A percentile compares a stretch with the other conserved stretches of the same genome.
Conservation (phyloP, 2,797 vertebrate genomes). For the Paramormyrops hopkinsi region DNA sequence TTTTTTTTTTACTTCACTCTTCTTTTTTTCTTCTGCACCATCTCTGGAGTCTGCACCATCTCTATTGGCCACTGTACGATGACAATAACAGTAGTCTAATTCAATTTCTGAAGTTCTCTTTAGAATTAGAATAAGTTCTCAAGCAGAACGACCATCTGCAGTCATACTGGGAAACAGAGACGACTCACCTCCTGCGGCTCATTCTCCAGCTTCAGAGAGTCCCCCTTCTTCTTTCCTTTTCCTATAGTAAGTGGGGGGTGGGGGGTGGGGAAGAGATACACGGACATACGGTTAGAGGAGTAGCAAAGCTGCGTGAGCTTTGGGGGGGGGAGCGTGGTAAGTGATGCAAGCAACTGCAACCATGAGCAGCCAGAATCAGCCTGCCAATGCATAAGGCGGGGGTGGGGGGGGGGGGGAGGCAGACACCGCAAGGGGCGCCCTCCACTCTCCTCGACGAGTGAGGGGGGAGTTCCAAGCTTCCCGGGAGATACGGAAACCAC, state of each 20-base stretch:
- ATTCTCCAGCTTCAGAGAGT: slow-evolving; percentile 74
- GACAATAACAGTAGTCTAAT: neutral
- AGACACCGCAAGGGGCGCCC: neutral
- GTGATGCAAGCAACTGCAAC: neutral
- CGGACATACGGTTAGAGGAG: neutral
- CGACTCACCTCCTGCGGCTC: slow-evolving; percentile 73
- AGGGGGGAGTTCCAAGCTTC: neutral
- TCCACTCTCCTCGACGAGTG: neutral
- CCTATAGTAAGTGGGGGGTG: slow-evolving; percentile 47
- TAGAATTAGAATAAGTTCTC: neutral
- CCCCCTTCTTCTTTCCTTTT: slow-evolving; percentile 73
- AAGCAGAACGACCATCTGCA: neutral
- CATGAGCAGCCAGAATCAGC: neutral
- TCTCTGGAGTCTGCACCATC: neutral
- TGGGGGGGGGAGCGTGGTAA: neutral
- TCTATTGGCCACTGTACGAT: neutral
- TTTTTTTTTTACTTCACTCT: neutral
- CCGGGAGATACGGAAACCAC: neutral
- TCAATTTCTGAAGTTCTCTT: neutral
- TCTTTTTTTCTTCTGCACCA: neutral
- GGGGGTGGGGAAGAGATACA: neutral
- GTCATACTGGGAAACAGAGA: neutral
- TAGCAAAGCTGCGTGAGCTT: neutral
- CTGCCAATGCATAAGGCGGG: neutral
- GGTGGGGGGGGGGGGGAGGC: neutral